Percentiles rank a stretch among this genome's conserved stretches.
Conservation (phyloP, 1,140 invertebrate genomes). For the Sminthurides bifidus region DNA sequence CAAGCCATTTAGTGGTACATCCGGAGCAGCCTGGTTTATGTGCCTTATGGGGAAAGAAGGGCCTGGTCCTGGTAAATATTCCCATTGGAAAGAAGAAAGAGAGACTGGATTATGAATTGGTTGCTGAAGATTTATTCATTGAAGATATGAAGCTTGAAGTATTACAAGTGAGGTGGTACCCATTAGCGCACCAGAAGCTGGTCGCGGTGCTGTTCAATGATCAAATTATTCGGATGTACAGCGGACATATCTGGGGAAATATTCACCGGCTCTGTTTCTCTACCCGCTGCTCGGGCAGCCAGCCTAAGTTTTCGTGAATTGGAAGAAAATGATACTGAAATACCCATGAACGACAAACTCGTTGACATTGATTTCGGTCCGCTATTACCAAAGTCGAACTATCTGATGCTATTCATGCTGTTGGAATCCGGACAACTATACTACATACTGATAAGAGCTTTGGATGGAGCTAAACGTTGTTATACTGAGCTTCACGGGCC, state of each 20-base stretch:
- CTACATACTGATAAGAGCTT: slow-evolving; percentile 12
- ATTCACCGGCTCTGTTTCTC: background rate
- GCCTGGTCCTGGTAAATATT: background rate
- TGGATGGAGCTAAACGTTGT: slow-evolving; percentile 1
- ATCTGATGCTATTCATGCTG: slow-evolving; percentile 10
- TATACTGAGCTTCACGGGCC: slow-evolving; percentile 6
- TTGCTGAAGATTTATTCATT: slow-evolving; percentile 4
- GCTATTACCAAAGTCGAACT: background rate
- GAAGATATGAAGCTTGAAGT: slow-evolving; percentile 3
- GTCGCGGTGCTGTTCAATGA: slow-evolving; percentile 18
- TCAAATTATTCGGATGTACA: slow-evolving; percentile 9
- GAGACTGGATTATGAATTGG: background rate
- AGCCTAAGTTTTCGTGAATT: background rate
- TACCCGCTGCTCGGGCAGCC: background rate
- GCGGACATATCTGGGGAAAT: background rate
- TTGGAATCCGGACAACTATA: slow-evolving; percentile 10
- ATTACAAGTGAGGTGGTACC: slow-evolving; percentile 11
- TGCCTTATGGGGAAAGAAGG: background rate
- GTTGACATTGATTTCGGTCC: slow-evolving; percentile 26
- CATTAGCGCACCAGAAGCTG: background rate
- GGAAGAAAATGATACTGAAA: background rate
- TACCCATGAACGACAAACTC: too few species aligned
- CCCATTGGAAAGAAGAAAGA: background rate
- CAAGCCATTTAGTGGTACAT: background rate
- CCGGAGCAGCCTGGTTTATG: background rate